Conservation (phyloP, 1,140 invertebrate genomes). For the Helicoverpa zea region DNA sequence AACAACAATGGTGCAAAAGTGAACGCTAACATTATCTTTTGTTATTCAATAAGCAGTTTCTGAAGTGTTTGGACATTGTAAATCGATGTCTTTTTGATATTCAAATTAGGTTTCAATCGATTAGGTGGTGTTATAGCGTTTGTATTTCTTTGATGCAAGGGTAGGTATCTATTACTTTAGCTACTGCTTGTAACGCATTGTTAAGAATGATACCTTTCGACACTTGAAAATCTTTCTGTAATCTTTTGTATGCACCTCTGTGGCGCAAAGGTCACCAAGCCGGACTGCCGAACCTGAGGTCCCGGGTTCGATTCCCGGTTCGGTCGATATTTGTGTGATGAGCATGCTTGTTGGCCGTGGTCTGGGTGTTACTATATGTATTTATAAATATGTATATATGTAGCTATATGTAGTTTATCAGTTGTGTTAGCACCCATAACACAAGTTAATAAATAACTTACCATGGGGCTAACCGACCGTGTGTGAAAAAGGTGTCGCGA, state of each 20-base stretch:
- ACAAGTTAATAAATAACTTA: too few relatives aligned
- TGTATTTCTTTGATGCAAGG: slow-evolving; percentile 10
- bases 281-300: too few relatives aligned
- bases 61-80: slow-evolving; percentile 36
- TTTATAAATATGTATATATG: too few relatives aligned
- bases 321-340: too few relatives aligned
- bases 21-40: slow-evolving; percentile 41
- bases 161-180: slow-evolving; percentile 14
- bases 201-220: slow-evolving; percentile 3
- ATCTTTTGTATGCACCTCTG: background rate
- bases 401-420: too few relatives aligned
- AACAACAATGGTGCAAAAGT: slow-evolving; percentile 39
- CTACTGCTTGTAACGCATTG: background rate
- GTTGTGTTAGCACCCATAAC: too few relatives aligned
- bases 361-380: too few relatives aligned
- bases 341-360: too few relatives aligned
- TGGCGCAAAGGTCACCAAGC: too few relatives aligned
- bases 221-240: background rate
- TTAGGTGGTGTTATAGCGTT: slow-evolving; percentile 23
- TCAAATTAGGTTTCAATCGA: slow-evolving; percentile 39
- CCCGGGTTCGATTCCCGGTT: too few relatives aligned
- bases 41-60: slow-evolving; percentile 38
- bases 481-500: too few relatives aligned
- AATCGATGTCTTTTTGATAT: slow-evolving; percentile 45
- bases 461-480: too few relatives aligned